A percentile compares a stretch with the other conserved stretches of the same genome.
Conservation (phyloP, 2,888 invertebrate species). For the Pammene fasciana region DNA sequence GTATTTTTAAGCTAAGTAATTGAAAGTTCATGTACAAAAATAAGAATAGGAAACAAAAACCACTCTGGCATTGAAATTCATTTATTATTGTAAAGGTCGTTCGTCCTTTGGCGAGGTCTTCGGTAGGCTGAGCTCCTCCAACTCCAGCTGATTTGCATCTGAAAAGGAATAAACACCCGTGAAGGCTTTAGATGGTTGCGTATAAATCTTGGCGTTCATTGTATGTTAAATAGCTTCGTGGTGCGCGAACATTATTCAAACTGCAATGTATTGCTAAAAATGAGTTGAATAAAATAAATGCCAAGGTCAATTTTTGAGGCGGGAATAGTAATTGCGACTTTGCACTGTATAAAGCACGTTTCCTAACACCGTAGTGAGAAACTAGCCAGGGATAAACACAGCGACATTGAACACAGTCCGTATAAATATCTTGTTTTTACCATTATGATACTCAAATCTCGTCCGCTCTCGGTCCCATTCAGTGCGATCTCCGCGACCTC, state of each 20-base stretch:
- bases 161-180: constrained; percentile 47
- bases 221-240: constrained; percentile 23
- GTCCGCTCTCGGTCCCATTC: no score
- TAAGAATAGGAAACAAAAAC: not conserved
- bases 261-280: not conserved
- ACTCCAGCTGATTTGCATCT: constrained; percentile 63
- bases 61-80: constrained; percentile 4
- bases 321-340: no score
- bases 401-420: no score
- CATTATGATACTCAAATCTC: no score
- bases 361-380: not conserved
- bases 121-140: constrained; percentile 54
- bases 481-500: no score
- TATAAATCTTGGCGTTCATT: constrained; percentile 18
- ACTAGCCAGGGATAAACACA: not conserved
- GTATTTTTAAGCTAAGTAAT: no score
- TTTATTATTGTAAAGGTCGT: constrained; percentile 35
- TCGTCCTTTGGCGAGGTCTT: constrained; percentile 50
- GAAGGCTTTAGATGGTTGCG: constrained; percentile 4
- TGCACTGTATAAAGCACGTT: no score
- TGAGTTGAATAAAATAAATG: not conserved
- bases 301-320: not conserved
- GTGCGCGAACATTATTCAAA: not conserved
- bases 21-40: not conserved
- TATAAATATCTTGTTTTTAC: no score